Evolutionary conservation across 2,113 vertebrate species (phyloP), one percentile per base, ranked within the genome.

Genomic region (Lepus americanus): DNA sequence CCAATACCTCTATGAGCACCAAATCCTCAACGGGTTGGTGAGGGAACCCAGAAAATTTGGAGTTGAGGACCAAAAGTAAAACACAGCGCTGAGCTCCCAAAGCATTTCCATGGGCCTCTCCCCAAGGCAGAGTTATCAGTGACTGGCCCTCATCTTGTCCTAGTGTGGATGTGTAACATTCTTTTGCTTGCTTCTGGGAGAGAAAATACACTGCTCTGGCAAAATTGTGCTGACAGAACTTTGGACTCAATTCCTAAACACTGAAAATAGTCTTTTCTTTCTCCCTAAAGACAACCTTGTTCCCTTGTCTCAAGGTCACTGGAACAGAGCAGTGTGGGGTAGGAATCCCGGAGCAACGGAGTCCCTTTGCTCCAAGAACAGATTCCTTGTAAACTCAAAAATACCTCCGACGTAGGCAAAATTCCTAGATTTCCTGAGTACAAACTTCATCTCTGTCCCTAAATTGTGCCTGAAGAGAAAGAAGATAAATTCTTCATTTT

Each of bases 401-500:
- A 29, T 8, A n/a, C 14, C n/a, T 87, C 25, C 27, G 63, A 25
- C 20, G 53, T 78, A 76, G 27, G n/a, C 27, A 61, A 20, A 70
- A n/a, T 4, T 16, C 33, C 63, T 94, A 87, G 90, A 94, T 96
- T 92, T 97, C 1, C 0, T 39, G 59, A 95, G 44, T 4, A 3
- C 49, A 96, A 96, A 92, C 27, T n/a, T 97, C 95, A 92, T 44
- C 92, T 94, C 83, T 94, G 61, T 55, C 80, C 90, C 73, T 94
- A 87, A 66, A 92, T 17, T 53, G 96, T 72, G 94, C 88, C 64
- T 90, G 72, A 55, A 92, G 94, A 86, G 85, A 98, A 94, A 92
- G 23, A 53, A 73, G 95, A 92, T 98, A 97, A 96, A 49, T 95
- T 96, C 97, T 97, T 96, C 95, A 91, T 97, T 97, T 96, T 97